Evolutionary conservation across 2,113 vertebrate genomes (phyloP), one percentile per base, ranked within the genome.

Genomic region (Ancistrus triradiatus): DNA sequence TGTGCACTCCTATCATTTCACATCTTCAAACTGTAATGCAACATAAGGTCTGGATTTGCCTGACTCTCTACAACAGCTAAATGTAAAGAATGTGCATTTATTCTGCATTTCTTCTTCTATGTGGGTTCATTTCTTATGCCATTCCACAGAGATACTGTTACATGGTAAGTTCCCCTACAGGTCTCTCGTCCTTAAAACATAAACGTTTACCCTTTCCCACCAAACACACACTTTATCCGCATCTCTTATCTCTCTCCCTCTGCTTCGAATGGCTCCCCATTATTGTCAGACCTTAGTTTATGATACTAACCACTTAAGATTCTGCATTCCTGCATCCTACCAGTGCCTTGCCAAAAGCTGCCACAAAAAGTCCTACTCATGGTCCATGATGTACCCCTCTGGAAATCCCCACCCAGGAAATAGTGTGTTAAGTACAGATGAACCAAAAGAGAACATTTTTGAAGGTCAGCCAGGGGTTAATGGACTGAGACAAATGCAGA

Each of bases 131-230:
- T 56, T 56, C 56, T 64, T 19, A 53, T 31, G 56, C 53, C 49
- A 27, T 80, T 61, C 75, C 44, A 58, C 85, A 87, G 87, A 85
- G 75, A 80, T 66, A 63, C 82, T 83, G 19, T 81, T 84, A 80
- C 75, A 77, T 21, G 86, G 86, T 87, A 83, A 86, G 85, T 89
- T 69, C 27, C 62, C 66, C 74, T 70, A 76, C 3, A 31, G 27
- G 27, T 31, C 3, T 31, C 27, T 31, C 3, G 27, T 31, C 27
- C 27, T 31, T 31, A 4, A 31, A 3, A 31, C 27, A 4, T 31
- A 31, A 4, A 31, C n/a, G 27, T 31, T 31, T 31, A 31, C 27
- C 57, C 63, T 63, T 33, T 72, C 60, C 71, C 43, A 62, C 60
- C 62, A 25, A 50, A 27, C 24, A 59, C 68, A 63, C 66, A 17